Percentiles rank a stretch among this genome's conserved stretches.
phyloP scores from a whole-genome alignment of 2,113 vertebrate genomes.

The Pachyramphus minor region DNA sequence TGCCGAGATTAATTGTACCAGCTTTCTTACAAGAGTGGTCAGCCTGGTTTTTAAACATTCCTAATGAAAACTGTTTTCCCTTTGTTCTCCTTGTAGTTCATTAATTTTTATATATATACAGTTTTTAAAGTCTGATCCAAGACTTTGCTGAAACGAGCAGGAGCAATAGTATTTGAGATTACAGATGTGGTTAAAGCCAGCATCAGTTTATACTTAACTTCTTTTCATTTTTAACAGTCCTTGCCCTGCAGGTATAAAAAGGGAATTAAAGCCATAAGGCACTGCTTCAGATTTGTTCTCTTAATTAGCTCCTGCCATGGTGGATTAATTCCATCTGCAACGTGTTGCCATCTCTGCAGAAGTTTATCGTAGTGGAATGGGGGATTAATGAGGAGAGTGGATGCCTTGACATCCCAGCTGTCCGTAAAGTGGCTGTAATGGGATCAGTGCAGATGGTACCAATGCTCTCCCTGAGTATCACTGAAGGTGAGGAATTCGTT shows the following conservation, averaged over 20 bases:
- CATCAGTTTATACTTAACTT: constrained; percentile 10
- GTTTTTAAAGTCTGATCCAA: neutral
- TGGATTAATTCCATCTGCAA: constrained; percentile 60
- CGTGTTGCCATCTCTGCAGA: constrained; percentile 50
- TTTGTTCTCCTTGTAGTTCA: neutral
- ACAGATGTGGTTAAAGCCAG: constrained; percentile 17
- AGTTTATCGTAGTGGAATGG: constrained; percentile 35
- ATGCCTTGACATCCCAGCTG: constrained; percentile 25
- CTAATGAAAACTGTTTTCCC: neutral
- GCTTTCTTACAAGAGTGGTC: neutral
- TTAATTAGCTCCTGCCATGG: constrained; percentile 63
- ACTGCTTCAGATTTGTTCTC: constrained; percentile 53
- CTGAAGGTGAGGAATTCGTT: constrained; percentile 15
- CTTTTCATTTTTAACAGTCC: constrained; percentile 49
- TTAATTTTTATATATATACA: neutral
- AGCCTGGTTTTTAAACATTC: neutral
- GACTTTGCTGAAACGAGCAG: neutral
- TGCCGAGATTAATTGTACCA: neutral
- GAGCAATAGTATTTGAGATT: neutral
- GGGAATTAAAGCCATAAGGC: constrained; percentile 53
- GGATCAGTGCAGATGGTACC: constrained; percentile 60
- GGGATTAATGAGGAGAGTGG: constrained; percentile 39
- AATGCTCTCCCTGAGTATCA: neutral
- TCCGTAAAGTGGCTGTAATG: neutral
- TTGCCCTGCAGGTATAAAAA: constrained; percentile 59